These are phyloP conservation scores for Pollenia labialis DNA, from an alignment of 2,888 invertebrate species.

Conservation along the genomic window DNA sequence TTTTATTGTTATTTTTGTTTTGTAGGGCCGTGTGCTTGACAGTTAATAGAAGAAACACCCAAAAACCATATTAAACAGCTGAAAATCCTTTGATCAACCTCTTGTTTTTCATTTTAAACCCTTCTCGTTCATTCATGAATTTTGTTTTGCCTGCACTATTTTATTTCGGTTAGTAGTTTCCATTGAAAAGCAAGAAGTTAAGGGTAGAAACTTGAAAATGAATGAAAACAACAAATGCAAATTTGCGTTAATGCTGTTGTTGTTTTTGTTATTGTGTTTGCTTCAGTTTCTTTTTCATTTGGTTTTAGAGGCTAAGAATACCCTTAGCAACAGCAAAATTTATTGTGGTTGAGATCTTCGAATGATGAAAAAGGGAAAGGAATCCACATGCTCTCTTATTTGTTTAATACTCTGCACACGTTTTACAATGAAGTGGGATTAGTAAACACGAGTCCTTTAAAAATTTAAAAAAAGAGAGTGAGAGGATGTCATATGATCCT, in stretches of 20 bases:
- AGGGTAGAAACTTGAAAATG: constrained; percentile 28
- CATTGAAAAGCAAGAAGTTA: constrained; percentile 48
- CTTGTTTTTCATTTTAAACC: neutral
- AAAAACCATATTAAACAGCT: constrained; percentile 51
- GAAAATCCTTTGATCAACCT: constrained; percentile 44
- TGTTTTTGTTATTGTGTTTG: neutral
- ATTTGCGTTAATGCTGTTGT: constrained; percentile 37
- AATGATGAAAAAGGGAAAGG: constrained; percentile 11
- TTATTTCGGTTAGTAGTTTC: constrained; percentile 51
- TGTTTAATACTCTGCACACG: constrained; percentile 28
- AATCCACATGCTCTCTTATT: constrained; percentile 39
- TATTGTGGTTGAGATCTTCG: constrained; percentile 35
- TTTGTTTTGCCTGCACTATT: constrained; percentile 25
- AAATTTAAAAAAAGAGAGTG: constrained; percentile 34
- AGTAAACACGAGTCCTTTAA: constrained; percentile 31
- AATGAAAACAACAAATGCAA: constrained; percentile 60
- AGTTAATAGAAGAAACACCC: neutral
- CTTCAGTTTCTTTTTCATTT: constrained; percentile 33
- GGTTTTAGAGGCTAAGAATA: constrained; percentile 16
- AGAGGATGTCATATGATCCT: constrained; percentile 44
- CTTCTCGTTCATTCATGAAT: constrained; percentile 42
- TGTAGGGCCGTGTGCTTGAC: neutral
- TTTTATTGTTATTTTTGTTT: constrained; percentile 42
- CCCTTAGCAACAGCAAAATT: constrained; percentile 68
- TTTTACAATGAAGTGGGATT: constrained; percentile 19